A percentile compares a stretch with the other conserved stretches of the same genome.
These are phyloP conservation scores for Cordylochernes scorpioides DNA, from an alignment of 2,888 invertebrate species.

Conservation along the genomic window DNA sequence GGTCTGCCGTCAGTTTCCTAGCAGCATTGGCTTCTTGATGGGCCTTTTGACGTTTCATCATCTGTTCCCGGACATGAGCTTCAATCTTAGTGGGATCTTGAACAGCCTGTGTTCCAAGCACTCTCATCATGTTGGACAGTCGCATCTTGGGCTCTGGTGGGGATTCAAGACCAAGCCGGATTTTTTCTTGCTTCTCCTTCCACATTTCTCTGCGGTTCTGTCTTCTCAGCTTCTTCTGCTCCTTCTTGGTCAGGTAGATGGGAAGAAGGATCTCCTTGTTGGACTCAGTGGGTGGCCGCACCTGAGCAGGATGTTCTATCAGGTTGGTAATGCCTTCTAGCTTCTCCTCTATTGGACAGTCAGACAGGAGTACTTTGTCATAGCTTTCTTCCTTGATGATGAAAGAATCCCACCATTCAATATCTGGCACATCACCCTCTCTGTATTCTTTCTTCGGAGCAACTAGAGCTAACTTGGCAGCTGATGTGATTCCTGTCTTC, in stretches of 20 bases:
- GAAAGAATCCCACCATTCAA: slow-evolving; percentile 99
- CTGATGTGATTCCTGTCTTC: slow-evolving; percentile 91
- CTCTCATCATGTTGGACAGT: slow-evolving; percentile 93
- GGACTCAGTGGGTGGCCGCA: slow-evolving; percentile 81
- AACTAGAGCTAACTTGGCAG: slow-evolving; percentile 75
- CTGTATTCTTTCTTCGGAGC: slow-evolving; percentile 40
- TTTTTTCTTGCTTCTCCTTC: slow-evolving; percentile 96
- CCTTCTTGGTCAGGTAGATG: slow-evolving; percentile 81
- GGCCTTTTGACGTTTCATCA: slow-evolving; percentile 77
- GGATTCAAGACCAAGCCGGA: slow-evolving; percentile 69
- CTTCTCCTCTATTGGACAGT: slow-evolving; percentile 7
- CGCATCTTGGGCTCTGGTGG: slow-evolving; percentile 81
- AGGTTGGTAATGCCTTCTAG: slow-evolving; percentile 52
- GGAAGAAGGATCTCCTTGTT: too few species aligned
- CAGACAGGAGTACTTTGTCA: slow-evolving; percentile 18
- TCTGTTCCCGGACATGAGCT: slow-evolving; percentile 87
- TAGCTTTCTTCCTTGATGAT: slow-evolving; percentile 39
- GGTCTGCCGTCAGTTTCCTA: slow-evolving; percentile 68
- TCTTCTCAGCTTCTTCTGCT: slow-evolving; percentile 74
- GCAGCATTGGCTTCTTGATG: slow-evolving; percentile 87
- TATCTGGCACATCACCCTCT: slow-evolving; percentile 50
- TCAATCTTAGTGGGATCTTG: slow-evolving; percentile 98
- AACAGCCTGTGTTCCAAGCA: slow-evolving; percentile 84
- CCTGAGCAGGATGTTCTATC: slow-evolving; percentile 90
- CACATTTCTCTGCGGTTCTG: slow-evolving; percentile 84